phyloP scores from a whole-genome alignment of 2,888 invertebrate species.

The Eumacrocentrus americanus region DNA sequence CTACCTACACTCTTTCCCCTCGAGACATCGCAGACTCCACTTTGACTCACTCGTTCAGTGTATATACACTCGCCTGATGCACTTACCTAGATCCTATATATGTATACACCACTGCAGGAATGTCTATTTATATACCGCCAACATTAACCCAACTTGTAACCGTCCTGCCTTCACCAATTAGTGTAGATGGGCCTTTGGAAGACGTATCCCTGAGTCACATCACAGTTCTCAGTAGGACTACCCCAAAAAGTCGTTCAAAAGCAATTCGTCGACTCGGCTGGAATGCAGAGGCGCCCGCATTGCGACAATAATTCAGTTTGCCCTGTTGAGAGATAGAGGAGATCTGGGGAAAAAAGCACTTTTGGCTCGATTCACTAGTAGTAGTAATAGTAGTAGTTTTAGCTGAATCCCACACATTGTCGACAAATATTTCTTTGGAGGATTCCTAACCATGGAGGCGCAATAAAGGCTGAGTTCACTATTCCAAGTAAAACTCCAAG shows the following conservation, averaged over 20 bases:
- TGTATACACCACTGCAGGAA: too few species aligned
- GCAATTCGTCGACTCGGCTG: background rate
- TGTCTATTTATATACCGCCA: background rate
- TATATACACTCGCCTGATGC: background rate
- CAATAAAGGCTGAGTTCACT: too few species aligned
- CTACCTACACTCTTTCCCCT: too few species aligned
- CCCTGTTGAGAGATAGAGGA: conserved; percentile 25
- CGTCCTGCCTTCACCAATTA: background rate
- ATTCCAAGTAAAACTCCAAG: too few species aligned
- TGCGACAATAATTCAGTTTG: conserved; percentile 40
- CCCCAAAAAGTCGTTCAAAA: background rate
- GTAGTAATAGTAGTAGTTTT: background rate
- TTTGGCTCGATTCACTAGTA: background rate
- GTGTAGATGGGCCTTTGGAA: background rate
- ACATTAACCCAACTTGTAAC: background rate
- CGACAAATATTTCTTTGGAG: too few species aligned
- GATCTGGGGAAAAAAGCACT: background rate
- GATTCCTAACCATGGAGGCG: too few species aligned
- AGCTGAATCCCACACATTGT: too few species aligned
- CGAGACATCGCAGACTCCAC: conserved; percentile 8
- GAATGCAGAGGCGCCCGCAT: conserved; percentile 36
- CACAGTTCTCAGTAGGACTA: background rate
- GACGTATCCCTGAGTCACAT: conserved; percentile 25
- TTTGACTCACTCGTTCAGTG: background rate
- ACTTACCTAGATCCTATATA: background rate